Evolutionary conservation across 2,888 invertebrate genomes (phyloP), one percentile per base, ranked within the genome.

Genomic region (Pterostichus niger): DNA sequence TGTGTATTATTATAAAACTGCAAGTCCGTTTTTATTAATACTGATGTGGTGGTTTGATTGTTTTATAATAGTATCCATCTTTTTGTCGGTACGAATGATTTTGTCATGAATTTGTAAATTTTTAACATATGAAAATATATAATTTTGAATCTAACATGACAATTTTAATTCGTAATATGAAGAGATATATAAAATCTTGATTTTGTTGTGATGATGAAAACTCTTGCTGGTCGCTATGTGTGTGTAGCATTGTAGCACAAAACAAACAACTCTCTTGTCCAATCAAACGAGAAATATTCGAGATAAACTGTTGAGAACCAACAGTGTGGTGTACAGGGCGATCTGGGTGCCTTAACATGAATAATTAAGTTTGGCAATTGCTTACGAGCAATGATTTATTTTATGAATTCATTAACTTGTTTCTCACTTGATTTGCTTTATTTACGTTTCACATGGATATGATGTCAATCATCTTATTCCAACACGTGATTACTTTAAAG

Each of bases 1-100:
- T 91, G 90, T 91, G 91, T 91, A 91, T 90, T 91, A 91, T 90
- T 90, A 89, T 88, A 85, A 84, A 84, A 83, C 33, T 52, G 13
- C 75, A 49, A 75, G 31, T 49, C 33, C 31, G 11, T 33, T 35
- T 61, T 64, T 64, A n/a, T 64, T 33, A 35, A 17, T 17, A 56
- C 56, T 56, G 56, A 15, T 71, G 31, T 44, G 73, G 73, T 75
- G 52, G 75, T 75, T 79, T 64, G 6, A 71, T 80, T 80, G 77
- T 77, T 68, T 40, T 49, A 52, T 56, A 68, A 68, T 71, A 46
- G 49, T 52, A 64, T 80, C 6, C 54, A 80, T 80, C 5, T 46
- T 79, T 64, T 80, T 71, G 31, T 80, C 17, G 40, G 80, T 75
- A 75, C 82, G 75, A 75, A 75, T 82, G 31, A 82, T 82, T 82